Evolutionary conservation across 2,113 vertebrate species (phyloP).

Genomic region (Clarias magur): DNA sequence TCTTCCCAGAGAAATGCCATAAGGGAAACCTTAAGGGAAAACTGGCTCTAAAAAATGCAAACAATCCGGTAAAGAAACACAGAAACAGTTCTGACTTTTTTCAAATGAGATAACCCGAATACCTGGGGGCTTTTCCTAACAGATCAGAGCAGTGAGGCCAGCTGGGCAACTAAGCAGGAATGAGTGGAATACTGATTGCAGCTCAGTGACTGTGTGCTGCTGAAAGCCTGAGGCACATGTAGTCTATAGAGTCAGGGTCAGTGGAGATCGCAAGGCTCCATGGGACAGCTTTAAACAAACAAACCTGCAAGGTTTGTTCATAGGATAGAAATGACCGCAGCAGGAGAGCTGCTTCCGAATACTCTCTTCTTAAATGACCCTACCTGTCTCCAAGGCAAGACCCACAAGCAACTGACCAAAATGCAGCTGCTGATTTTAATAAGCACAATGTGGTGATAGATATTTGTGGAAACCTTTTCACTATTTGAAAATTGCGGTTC

Average conservation of each 20-base stretch:
- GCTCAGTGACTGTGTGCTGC: background rate
- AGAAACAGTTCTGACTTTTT: background rate
- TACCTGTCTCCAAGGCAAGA: background rate
- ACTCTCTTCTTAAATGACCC: background rate
- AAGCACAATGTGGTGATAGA: background rate
- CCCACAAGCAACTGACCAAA: background rate
- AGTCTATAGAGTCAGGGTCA: background rate
- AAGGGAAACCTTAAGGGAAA: background rate
- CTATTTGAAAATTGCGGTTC: background rate
- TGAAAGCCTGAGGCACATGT: conserved; percentile 17
- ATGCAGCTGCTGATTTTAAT: background rate
- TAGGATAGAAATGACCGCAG: background rate
- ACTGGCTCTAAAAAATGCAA: background rate
- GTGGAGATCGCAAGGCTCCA: background rate
- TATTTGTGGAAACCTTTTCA: too few species aligned
- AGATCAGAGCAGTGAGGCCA: conserved; percentile 21
- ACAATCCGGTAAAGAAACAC: conserved; percentile 16
- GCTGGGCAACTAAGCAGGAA: conserved; percentile 9
- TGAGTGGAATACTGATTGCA: conserved; percentile 33
- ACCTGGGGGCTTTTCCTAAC: conserved; percentile 13
- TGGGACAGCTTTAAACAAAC: background rate
- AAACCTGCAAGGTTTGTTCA: background rate
- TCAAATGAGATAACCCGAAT: background rate
- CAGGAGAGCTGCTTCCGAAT: background rate
- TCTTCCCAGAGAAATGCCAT: background rate